Base-by-base conservation (phyloP, 2,888 invertebrate species). In the Erebia epiphron region DNA sequence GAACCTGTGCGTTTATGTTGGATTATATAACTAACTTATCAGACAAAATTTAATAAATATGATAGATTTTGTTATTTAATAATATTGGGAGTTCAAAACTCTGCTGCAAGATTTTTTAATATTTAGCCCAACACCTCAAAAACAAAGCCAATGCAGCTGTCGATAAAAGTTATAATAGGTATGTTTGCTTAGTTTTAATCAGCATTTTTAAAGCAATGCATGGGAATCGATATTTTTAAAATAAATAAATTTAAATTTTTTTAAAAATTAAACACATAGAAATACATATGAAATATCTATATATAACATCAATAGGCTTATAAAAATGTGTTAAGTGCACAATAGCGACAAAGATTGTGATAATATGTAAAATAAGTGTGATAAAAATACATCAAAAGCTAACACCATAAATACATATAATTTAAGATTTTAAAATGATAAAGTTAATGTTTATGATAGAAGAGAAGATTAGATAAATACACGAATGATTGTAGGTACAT, bases 1-100 rank as follows among this genome's bases (percentile, higher is more conserved):
- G 98, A 67, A 98, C 98, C 98, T 98, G 93, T 74, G 65, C 57
- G 58, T 49, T 11, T 35, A 4, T 35, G 14, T 35, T 7, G 10
- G n/a, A n/a, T 21, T 46, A 43, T 13, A 21, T 13, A n/a, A 26
- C 21, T 9, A 26, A 58, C 57, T 7, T 9, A 58, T 35, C 5
- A 35, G n/a, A n/a, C 10, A 7, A 60, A 5, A 13, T 41, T 41
- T n/a, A 16, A 60, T 43, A 10, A 41, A 16, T 60, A 16, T 41
- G 57, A 11, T n/a, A 35, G 16, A 35, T 35, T 16, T 11, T 18
- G 16, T 18, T 61, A 43, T 41, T 16, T 5, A 4, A 58, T 9
- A 18, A 46, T 11, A 61, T 11, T 43, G 9, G 60, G 14, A 35
- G 14, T 18, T 5, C 18, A 16, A 61, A 61, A 43, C 11, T 35